Evolutionary conservation across 2,888 invertebrate genomes (phyloP).

Genomic region (Cheilosia soror): DNA sequence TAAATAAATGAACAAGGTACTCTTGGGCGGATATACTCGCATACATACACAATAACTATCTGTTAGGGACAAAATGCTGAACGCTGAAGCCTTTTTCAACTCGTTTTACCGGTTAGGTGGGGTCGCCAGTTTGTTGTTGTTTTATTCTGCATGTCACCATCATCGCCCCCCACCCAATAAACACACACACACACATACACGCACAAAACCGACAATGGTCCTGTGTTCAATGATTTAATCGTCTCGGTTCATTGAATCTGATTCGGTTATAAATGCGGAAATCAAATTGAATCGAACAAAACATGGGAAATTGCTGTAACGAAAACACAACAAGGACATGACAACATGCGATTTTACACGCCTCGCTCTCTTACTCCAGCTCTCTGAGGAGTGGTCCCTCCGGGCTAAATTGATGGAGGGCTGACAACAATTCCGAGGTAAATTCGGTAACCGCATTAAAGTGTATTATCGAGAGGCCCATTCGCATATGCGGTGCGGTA

Average conservation of each 20-base stretch:
- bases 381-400: constrained; percentile 5
- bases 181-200: constrained; percentile 12
- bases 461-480: constrained; percentile 65
- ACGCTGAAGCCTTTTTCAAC: constrained; percentile 63
- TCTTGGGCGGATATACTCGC: constrained; percentile 18
- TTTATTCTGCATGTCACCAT: constrained; percentile 14
- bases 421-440: constrained; percentile 71
- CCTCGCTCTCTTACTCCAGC: constrained; percentile 44
- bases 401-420: constrained; percentile 50
- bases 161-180: background rate
- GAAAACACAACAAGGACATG: constrained; percentile 75
- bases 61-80: constrained; percentile 30
- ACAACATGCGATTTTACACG: constrained; percentile 73
- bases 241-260: constrained; percentile 75
- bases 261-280: constrained; percentile 75
- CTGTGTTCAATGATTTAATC: constrained; percentile 75
- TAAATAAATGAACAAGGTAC: constrained; percentile 71
- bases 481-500: constrained; percentile 4
- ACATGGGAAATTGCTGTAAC: constrained; percentile 75
- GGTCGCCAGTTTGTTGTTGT: constrained; percentile 31
- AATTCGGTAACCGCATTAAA: constrained; percentile 72
- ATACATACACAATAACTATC: background rate
- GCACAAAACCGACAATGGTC: constrained; percentile 61
- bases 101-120: constrained; percentile 29
- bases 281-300: constrained; percentile 75